Base-by-base conservation (phyloP, 2,113 vertebrate genomes). In the Chroicocephalus ridibundus region DNA sequence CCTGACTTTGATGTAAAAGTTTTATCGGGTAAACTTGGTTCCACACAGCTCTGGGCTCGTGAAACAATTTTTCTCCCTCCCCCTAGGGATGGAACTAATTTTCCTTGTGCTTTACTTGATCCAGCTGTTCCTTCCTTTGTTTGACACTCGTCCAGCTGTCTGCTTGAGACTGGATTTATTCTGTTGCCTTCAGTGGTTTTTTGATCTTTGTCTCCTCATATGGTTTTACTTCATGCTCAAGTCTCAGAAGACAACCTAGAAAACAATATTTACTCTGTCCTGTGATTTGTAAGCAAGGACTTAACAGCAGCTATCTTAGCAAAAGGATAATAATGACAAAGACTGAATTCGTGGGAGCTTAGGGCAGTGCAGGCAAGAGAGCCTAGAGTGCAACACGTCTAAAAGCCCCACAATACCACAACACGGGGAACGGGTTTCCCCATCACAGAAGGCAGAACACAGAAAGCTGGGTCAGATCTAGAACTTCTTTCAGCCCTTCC, bases 141-240 rank as follows among this genome's bases (percentile, higher is more conserved):
- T 81, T 97, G 96, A 97, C 96, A 62, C 93, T 95, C 82, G 34
- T 90, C 97, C 98, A 98, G 93, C 94, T 95, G 87, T 82, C 82
- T 90, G 87, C 96, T 68, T 9, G 29, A 32, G 55, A 84, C 74
- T 64, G 77, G 26, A 74, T 94, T 93, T 79, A 84, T 83, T 91
- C 68, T 52, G 32, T 55, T 88, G 89, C 94, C 81, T 91, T 65
- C 94, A 24, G 9, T 29, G 78, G 44, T 12, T 70, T 91, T 95
- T 94, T 95, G 74, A 97, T 96, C 93, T 87, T 60, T 75, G 58
- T 46, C 70, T 93, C 83, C 57, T 96, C 95, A 79, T 61, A 27
- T 88, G 91, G 82, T 91, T 97, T 93, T 32, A 84, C 44, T 97
- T 86, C 15, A 38, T 79, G 81, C 70, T 82, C 47, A 8, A 71